phyloP scores from a whole-genome alignment of 1,140 invertebrate species.

The Agraylea sexmaculata region DNA sequence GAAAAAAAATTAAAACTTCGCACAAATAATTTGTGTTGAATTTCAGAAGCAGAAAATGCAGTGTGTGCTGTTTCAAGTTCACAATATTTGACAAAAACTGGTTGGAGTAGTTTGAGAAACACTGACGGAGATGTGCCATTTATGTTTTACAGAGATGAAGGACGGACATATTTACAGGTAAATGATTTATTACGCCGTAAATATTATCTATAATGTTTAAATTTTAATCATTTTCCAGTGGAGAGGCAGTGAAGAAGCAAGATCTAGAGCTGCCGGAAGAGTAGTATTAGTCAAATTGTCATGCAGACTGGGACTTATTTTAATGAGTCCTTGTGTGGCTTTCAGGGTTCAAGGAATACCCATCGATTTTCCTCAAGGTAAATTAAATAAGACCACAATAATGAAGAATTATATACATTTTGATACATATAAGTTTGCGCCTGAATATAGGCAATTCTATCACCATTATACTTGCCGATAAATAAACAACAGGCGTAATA shows the following conservation, averaged over 20 bases:
- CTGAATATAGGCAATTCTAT: no score
- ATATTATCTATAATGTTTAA: background rate
- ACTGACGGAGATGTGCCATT: conserved; percentile 68
- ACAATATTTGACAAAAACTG: conserved; percentile 60
- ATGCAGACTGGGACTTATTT: conserved; percentile 26
- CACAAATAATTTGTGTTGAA: conserved; percentile 1
- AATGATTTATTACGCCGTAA: background rate
- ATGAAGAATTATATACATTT: background rate
- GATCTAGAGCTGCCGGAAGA: conserved; percentile 29
- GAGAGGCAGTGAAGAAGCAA: conserved; percentile 31
- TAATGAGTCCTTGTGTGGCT: conserved; percentile 32
- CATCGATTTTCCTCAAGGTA: conserved; percentile 29
- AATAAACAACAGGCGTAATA: background rate
- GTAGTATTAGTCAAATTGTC: conserved; percentile 32
- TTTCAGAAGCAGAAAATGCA: conserved; percentile 55
- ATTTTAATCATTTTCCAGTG: conserved; percentile 24
- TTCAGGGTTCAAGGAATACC: conserved; percentile 34
- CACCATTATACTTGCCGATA: no score
- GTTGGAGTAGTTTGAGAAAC: conserved; percentile 68
- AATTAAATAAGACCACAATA: no score
- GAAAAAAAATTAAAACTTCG: no score
- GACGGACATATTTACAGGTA: conserved; percentile 67
- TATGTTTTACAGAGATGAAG: conserved; percentile 63
- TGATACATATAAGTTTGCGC: background rate
- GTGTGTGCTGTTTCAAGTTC: conserved; percentile 72